These are phyloP conservation scores for Champsocephalus esox DNA, from an alignment of 2,797 vertebrate species.

Conservation along the genomic window DNA sequence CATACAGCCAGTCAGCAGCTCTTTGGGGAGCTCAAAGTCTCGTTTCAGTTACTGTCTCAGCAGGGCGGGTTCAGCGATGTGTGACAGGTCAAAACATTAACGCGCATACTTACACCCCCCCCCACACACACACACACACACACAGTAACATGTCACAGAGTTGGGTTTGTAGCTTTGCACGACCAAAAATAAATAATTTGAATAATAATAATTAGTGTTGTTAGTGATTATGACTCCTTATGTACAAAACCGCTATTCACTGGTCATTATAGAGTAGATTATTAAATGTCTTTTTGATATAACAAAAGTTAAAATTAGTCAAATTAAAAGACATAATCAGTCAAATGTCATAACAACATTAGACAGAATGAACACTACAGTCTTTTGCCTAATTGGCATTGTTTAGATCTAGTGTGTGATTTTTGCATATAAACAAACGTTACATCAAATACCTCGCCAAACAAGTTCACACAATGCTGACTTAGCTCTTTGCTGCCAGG, in stretches of 20 bases:
- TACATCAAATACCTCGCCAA: too few relatives aligned
- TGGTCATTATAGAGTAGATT: neutral
- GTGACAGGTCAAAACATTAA: conserved; percentile 1
- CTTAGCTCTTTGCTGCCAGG: too few relatives aligned
- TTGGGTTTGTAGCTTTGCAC: neutral
- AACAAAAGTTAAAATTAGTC: neutral
- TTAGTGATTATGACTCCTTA: neutral
- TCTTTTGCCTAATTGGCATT: neutral
- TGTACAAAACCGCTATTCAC: neutral
- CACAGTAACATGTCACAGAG: neutral
- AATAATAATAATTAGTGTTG: neutral
- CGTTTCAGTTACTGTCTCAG: conserved; percentile 14
- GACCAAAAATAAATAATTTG: neutral
- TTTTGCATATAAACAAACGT: too few relatives aligned
- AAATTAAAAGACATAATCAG: neutral
- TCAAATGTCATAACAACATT: too few relatives aligned
- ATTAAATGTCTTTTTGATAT: neutral
- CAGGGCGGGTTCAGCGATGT: neutral
- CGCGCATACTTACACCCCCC: conserved; percentile 1
- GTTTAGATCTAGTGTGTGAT: too few relatives aligned
- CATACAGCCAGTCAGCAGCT: neutral
- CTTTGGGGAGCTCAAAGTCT: conserved; percentile 28
- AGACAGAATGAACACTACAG: neutral
- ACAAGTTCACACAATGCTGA: too few relatives aligned
- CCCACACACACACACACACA: neutral